phyloP scores from a whole-genome alignment of 2,888 invertebrate genomes.

The Dusona sp. region DNA sequence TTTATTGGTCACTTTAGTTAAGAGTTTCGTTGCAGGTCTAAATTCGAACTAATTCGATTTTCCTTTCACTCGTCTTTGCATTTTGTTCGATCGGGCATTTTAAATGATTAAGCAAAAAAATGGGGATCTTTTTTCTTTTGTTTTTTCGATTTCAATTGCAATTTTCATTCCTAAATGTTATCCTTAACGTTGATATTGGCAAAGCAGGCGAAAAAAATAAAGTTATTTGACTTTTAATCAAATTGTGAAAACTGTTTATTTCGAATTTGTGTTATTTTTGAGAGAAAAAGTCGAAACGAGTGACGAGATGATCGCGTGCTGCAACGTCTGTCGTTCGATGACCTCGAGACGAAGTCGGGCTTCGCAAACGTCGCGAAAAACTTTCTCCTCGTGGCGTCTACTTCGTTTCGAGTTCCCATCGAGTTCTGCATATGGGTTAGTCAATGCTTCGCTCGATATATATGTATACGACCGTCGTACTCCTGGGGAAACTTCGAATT shows the following conservation, averaged over 20 bases:
- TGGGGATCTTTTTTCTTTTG: too few species aligned
- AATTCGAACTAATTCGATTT: not conserved
- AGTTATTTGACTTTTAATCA: not conserved
- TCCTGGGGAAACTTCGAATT: conserved; percentile 14
- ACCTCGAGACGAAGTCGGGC: conserved; percentile 65
- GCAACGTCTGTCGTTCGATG: conserved; percentile 64
- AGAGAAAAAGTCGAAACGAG: conserved; percentile 42
- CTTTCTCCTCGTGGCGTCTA: conserved; percentile 57
- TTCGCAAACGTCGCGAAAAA: conserved; percentile 46
- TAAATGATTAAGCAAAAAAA: not conserved
- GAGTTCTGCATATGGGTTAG: conserved; percentile 29
- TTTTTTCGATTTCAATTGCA: too few species aligned
- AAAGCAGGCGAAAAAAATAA: too few species aligned
- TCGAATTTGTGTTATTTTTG: not conserved
- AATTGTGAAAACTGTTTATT: not conserved
- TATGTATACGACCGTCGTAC: not conserved
- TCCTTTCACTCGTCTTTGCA: not conserved
- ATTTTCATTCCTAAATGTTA: too few species aligned
- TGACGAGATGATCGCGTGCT: conserved; percentile 56
- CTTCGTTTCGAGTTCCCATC: conserved; percentile 37
- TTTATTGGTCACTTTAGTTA: not conserved
- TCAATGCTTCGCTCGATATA: conserved; percentile 33
- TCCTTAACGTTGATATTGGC: too few species aligned
- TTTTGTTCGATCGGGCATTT: not conserved
- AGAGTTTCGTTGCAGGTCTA: not conserved